Conservation (phyloP, 2,113 vertebrate species). For the Rostratula benghalensis region DNA sequence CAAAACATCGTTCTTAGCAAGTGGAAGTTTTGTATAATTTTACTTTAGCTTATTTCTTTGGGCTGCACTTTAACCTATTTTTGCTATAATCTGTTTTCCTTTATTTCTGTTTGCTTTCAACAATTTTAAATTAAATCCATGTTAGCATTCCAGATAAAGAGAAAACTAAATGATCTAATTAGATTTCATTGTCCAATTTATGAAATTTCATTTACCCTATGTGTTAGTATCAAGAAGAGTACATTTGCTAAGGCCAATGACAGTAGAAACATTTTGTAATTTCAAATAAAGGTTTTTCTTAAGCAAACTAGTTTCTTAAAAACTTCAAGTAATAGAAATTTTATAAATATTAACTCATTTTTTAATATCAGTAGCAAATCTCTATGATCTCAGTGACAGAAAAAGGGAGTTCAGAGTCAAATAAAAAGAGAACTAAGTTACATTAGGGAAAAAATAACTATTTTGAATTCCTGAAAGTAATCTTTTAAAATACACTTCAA, state of each 20-base stretch:
- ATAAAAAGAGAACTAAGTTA: not conserved
- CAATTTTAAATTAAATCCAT: slow-evolving; percentile 17
- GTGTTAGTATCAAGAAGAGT: not conserved
- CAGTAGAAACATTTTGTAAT: not conserved
- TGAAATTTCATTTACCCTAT: not conserved
- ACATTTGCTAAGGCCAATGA: not conserved
- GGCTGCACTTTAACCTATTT: not conserved
- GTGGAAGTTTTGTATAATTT: not conserved
- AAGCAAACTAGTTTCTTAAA: not conserved
- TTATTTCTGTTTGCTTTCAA: not conserved
- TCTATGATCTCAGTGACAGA: not conserved
- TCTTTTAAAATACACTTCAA: not conserved
- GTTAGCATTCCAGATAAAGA: not conserved
- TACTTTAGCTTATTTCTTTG: not conserved
- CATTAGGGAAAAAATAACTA: not conserved
- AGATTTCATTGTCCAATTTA: not conserved
- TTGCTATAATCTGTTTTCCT: not conserved
- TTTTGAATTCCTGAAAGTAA: not conserved
- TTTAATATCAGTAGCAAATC: not conserved
- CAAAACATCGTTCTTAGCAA: not conserved
- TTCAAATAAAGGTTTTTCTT: not conserved
- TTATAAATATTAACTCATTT: not conserved
- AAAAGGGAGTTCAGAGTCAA: not conserved
- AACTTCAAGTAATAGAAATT: not conserved
- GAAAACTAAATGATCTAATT: not conserved